A percentile compares a stretch with the other conserved stretches of the same genome.
These are phyloP conservation scores for Lepidothrix coronata DNA, from an alignment of 2,113 vertebrate species.

Conservation along the genomic window DNA sequence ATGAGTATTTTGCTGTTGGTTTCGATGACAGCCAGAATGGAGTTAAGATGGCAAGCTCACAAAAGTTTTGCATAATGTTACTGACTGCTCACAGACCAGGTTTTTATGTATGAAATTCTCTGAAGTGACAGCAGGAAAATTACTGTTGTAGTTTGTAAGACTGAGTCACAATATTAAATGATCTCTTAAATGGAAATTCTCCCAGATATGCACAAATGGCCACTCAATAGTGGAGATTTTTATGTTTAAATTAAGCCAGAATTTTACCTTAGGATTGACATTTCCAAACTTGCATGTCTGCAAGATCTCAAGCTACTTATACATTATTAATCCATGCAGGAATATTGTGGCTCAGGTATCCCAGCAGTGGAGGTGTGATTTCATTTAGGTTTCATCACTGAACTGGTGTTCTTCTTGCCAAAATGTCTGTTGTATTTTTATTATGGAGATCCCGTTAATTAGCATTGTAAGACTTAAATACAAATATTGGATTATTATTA, in stretches of 20 bases:
- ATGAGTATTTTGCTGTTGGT: neutral
- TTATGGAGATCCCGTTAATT: neutral
- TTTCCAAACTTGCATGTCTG: neutral
- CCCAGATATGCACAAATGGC: neutral
- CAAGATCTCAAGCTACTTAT: neutral
- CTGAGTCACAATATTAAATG: neutral
- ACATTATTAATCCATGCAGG: neutral
- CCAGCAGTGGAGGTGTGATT: neutral
- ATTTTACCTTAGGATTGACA: neutral
- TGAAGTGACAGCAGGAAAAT: neutral
- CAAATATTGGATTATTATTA: neutral
- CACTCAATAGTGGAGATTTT: neutral
- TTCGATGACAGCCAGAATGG: neutral
- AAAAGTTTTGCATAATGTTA: neutral
- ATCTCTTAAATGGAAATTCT: neutral
- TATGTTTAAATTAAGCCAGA: neutral
- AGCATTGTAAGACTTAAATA: neutral
- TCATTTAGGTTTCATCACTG: neutral
- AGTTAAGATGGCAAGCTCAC: neutral
- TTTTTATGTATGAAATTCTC: neutral
- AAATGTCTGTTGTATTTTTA: neutral
- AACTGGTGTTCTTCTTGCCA: neutral
- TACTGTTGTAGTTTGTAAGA: neutral
- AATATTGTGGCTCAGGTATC: neutral
- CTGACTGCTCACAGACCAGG: neutral